phyloP scores from a whole-genome alignment of 2,797 vertebrate genomes.

The Phylloscopus collybita region DNA sequence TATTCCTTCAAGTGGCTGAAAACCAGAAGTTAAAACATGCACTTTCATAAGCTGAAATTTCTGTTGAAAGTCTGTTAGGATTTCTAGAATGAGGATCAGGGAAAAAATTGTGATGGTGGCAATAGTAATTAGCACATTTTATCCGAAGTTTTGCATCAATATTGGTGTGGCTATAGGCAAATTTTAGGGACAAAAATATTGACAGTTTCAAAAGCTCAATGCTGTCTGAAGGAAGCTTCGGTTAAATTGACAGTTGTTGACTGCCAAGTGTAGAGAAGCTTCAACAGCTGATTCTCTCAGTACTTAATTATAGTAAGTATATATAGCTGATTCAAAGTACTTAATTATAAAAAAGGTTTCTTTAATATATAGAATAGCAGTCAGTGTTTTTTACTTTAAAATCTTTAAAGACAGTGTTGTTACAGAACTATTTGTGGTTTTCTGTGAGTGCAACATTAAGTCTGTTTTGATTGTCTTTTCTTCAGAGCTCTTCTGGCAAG shows the following conservation, averaged over 20 bases:
- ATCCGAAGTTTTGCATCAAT: neutral
- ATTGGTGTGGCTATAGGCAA: neutral
- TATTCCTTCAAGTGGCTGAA: neutral
- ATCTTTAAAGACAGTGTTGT: neutral
- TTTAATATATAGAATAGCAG: neutral
- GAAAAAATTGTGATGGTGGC: neutral
- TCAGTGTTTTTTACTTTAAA: neutral
- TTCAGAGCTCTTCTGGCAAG: conserved; percentile 89
- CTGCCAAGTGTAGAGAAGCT: neutral
- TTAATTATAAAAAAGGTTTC: conserved; percentile 8
- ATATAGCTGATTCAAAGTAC: neutral
- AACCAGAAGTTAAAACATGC: neutral
- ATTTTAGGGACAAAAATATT: neutral
- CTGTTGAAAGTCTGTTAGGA: neutral
- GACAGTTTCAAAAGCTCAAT: neutral
- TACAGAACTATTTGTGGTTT: neutral
- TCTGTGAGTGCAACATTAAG: conserved; percentile 1
- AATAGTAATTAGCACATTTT: neutral
- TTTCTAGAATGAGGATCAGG: neutral
- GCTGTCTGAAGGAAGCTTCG: conserved; percentile 23
- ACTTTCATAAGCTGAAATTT: neutral
- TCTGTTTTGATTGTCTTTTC: conserved; percentile 40
- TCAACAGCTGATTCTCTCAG: conserved; percentile 25
- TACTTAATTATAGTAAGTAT: neutral
- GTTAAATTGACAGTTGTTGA: neutral